Base-by-base conservation (phyloP, 2,888 invertebrate genomes). In the Stegophylla sp. region DNA sequence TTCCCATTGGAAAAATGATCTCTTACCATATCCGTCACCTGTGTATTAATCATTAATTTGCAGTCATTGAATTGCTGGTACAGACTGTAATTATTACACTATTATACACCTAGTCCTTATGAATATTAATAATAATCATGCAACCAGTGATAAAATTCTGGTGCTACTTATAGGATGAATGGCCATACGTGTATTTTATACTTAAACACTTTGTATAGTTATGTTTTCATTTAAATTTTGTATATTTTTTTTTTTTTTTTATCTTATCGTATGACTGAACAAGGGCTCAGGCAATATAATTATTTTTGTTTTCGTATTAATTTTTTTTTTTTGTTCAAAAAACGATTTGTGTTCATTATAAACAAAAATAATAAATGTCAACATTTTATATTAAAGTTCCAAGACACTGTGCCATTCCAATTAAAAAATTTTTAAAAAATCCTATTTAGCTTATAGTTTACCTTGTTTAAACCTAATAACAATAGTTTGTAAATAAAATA, bases 1-100 rank as follows among this genome's bases (percentile, higher is more conserved):
- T 45, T 69, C 56, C 77, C 69, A 23, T 69, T 45, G 67, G 67
- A 77, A 67, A 77, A 77, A 77, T 77, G 77, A 77, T 77, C 77
- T 77, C 77, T 67, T 59, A 69, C 59, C 77, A 77, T 77, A 77
- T 77, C 77, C 17, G 45, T 28, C 45, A n/a, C 59, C 20, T 59
- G 67, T 77, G 64, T 66, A 41, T 74, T 34, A 20, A 75, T 66
- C 66, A 23, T 63, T 51, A 48, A 45, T 20, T 34, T 28, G 43
- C 17, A 53, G 23, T 43, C 23, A 41, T 76, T 26, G 66, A 23
- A 76, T 75, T 75, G n/a, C n/a, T n/a, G 53, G 41, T 51, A 51
- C 51, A 53, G n/a, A 43, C 41, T 76, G 34, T 26, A 66, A 51
- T 5, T 53, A 53, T 17, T n/a, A n/a, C 26, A 23, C 45, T 74